Evolutionary conservation across 2,113 vertebrate genomes (phyloP), one percentile per base, ranked within the genome.

Genomic region (Cyphomyrus discorhynchus): DNA sequence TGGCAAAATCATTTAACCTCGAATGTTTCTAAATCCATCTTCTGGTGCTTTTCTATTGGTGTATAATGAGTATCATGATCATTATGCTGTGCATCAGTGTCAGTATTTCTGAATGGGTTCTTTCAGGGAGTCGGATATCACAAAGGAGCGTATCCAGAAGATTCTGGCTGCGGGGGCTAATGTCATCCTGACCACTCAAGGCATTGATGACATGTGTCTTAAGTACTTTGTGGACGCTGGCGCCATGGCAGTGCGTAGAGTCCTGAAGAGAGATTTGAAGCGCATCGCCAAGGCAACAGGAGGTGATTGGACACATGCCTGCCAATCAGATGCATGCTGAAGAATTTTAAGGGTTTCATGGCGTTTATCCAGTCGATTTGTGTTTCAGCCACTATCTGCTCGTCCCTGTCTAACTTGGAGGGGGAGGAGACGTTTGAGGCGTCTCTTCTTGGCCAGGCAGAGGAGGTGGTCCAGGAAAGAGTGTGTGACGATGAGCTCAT

Each of bases 201-300:
- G 98, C 9, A 98, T 99, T 66, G 98, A 99, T 86, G 98, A 99
- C 89, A 99, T 99, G 98, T 99, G 98, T 93, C 96, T 99, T 27
- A 99, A 99, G 93, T 99, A 99, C 87, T 99, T 99, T 0, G 97
- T 98, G 93, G 98, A 99, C 90, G 95, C 95, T 0, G 98, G 98
- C 2, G 97, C 98, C 13, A 98, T 99, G 97, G 98, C 98, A 42
- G 97, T 99, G 62, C 96, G 98, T 89, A 95, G 98, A 93, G 98
- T 99, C 49, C 95, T 99, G 3, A 99, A 99, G 91, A 97, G 89
- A 93, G 98, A 99, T 92, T 97, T 99, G 19, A 99, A 99, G 91
- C 97, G 97, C 70, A 98, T 99, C 53, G 98, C 98, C 74, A 99
- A 99, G 92, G 96, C 98, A 52, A 97, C 98, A 0, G 98, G 98